These are phyloP conservation scores for Fratercula arctica DNA, from an alignment of 2,797 vertebrate genomes.

Conservation along the genomic window DNA sequence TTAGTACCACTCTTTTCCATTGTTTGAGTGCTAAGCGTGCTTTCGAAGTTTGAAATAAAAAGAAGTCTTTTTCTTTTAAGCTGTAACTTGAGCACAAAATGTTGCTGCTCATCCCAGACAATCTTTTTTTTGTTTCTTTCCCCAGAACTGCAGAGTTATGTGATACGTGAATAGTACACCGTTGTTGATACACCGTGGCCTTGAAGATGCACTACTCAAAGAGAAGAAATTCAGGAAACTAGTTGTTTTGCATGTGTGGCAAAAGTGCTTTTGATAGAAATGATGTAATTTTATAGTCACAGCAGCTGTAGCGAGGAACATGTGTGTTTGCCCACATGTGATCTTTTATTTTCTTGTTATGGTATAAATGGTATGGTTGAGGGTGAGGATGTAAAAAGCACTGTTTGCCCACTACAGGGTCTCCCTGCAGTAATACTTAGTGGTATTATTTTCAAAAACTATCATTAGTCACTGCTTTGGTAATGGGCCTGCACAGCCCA, in stretches of 20 bases:
- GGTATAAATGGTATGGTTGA: slow-evolving; percentile 6
- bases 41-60: background rate
- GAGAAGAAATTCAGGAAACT: slow-evolving; percentile 75
- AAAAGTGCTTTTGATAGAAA: slow-evolving; percentile 73
- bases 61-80: background rate
- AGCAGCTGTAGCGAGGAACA: slow-evolving; percentile 74
- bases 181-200: slow-evolving; percentile 75
- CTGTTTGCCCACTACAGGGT: slow-evolving; percentile 48
- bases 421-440: slow-evolving; percentile 63
- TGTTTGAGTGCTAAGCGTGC: background rate
- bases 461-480: slow-evolving; percentile 33
- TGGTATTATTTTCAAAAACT: slow-evolving; percentile 64
- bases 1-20: background rate
- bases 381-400: slow-evolving; percentile 36
- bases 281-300: slow-evolving; percentile 75
- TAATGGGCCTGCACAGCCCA: slow-evolving; percentile 26
- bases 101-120: background rate
- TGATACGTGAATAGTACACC: slow-evolving; percentile 61
- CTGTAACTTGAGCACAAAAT: background rate
- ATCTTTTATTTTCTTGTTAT: slow-evolving; percentile 25
- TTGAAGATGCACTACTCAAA: slow-evolving; percentile 75
- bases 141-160: slow-evolving; percentile 52
- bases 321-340: slow-evolving; percentile 57
- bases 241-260: slow-evolving; percentile 72
- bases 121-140: background rate